Evolutionary conservation across 1,140 invertebrate genomes (phyloP).

Genomic region (Asbolus verrucosus): DNA sequence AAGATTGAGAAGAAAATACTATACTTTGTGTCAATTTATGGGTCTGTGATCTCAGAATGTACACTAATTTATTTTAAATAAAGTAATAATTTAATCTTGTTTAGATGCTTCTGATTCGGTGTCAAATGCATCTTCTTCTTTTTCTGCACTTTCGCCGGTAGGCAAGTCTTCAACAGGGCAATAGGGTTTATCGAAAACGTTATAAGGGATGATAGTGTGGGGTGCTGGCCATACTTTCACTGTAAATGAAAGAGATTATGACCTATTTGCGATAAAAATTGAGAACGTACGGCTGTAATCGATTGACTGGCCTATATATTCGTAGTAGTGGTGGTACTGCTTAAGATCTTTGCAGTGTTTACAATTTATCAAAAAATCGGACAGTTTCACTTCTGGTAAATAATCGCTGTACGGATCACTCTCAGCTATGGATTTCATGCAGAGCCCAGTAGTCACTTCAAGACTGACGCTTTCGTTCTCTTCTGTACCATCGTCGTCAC

Average conservation of each 20-base stretch:
- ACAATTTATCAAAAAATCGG: slow-evolving; percentile 1
- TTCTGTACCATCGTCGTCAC: background rate
- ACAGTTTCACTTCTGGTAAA: slow-evolving; percentile 9
- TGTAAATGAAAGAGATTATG: slow-evolving; percentile 41
- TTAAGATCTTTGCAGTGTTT: slow-evolving; percentile 3
- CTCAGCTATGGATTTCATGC: background rate
- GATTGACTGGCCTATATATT: slow-evolving; percentile 6
- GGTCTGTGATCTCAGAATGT: slow-evolving; percentile 64
- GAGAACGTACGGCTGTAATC: background rate
- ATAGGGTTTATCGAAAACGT: slow-evolving; percentile 51
- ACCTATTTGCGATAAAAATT: background rate
- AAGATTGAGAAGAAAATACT: slow-evolving; percentile 70
- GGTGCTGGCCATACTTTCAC: slow-evolving; percentile 56
- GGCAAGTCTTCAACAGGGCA: slow-evolving; percentile 48
- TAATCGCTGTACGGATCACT: background rate
- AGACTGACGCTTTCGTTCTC: background rate
- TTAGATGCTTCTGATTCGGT: background rate
- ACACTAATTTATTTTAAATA: too few species aligned
- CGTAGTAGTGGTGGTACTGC: slow-evolving; percentile 13
- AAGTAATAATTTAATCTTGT: slow-evolving; percentile 22
- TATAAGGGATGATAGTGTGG: slow-evolving; percentile 53
- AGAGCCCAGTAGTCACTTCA: background rate
- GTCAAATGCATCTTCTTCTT: background rate
- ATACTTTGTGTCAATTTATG: slow-evolving; percentile 72
- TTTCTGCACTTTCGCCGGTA: background rate